A percentile compares a stretch with the other conserved stretches of the same genome.
These are phyloP conservation scores for Ophioninae sp. DNA, from an alignment of 2,888 invertebrate species.

Conservation along the genomic window DNA sequence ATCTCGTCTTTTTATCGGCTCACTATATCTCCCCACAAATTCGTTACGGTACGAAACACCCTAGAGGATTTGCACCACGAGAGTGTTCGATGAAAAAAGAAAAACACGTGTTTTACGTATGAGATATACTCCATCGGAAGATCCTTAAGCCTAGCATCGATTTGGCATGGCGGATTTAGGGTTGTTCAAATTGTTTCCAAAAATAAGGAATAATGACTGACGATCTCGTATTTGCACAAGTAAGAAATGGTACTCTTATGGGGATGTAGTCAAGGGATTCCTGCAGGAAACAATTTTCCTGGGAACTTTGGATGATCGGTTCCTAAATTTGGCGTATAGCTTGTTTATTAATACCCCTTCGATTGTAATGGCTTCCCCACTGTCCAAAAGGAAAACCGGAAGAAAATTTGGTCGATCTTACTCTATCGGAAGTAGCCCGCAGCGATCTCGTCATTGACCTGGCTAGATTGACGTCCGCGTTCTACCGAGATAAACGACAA, in stretches of 20 bases:
- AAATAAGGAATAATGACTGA: not conserved
- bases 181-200: not conserved
- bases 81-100: not conserved
- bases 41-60: not conserved
- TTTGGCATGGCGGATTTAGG: constrained; percentile 1
- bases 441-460: constrained; percentile 31
- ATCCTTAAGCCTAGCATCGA: constrained; percentile 48
- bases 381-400: not conserved
- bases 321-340: constrained; percentile 50
- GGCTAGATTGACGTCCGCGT: constrained; percentile 7
- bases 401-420: constrained; percentile 55
- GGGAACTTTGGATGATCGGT: constrained; percentile 55
- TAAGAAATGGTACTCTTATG: constrained; percentile 2
- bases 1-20: constrained; percentile 13
- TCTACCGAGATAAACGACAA: constrained; percentile 28
- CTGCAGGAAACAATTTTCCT: constrained; percentile 24
- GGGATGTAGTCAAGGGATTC: not conserved
- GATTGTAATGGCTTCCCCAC: not conserved
- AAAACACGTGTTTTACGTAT: not conserved
- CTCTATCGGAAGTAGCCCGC: constrained; percentile 30
- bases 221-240: not conserved
- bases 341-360: constrained; percentile 51
- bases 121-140: constrained; percentile 1
- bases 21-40: constrained; percentile 15
- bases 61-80: not conserved